Evolutionary conservation across 2,113 vertebrate genomes (phyloP), one percentile per base, ranked within the genome.

Genomic region (Takifugu flavidus): DNA sequence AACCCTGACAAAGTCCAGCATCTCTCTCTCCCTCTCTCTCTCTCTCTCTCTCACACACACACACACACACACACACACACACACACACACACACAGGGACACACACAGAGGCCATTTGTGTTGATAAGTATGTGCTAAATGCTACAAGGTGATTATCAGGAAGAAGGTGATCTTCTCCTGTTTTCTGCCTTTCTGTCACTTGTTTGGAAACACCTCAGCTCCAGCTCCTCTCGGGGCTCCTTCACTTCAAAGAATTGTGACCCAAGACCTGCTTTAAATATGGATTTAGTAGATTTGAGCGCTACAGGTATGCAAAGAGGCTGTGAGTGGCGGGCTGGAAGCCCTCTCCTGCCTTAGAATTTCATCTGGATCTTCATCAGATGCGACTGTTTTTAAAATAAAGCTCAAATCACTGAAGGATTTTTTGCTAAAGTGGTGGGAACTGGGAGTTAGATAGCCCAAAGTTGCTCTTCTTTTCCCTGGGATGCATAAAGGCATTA

Each of bases 61-160:
- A 70, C 59, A 65, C 70, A 64, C 70, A 62, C 68, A 52, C 50
- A 59, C 60, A 61, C 65, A 61, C 64, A 42, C 72, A 57, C 59
- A 65, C 46, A 56, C 64, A 70, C 65, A 67, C 63, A 70, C 68
- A 59, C 73, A 70, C 65, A 57, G 46, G 59, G 50, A 62, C 61
- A 65, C 62, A 68, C 68, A 70, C 59, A 29, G 14, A 13, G 74
- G 72, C 92, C 93, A 94, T 94, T 93, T 94, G 93, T 91, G 92
- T 91, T 91, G 85, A 91, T 92, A 91, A 92, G 88, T 90, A 89
- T 73, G 77, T 87, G 90, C 75, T 89, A 91, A 93, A 94, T 85
- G 91, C 85, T 90, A 89, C 86, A 82, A 91, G 88, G 89, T 88
- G 88, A 91, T 92, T 90, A 92, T 87, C 79, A 84, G 77, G 65